Evolutionary conservation across 2,888 invertebrate genomes (phyloP).

Genomic region (Scaptodrosophila latifasciaeformis): DNA sequence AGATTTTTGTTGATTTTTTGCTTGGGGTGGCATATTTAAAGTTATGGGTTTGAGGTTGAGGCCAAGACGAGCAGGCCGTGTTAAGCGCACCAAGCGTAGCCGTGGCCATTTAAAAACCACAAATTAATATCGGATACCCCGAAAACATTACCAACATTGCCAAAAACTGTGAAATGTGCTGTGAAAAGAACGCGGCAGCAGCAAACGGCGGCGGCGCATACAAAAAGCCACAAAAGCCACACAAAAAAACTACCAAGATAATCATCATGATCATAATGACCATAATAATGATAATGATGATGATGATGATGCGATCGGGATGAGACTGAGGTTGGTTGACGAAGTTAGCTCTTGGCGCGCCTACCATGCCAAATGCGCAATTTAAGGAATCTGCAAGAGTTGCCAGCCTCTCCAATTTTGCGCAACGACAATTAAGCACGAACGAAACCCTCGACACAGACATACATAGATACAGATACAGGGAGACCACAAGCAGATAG

Average conservation of each 20-base stretch:
- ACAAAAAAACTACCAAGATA: conserved; percentile 29
- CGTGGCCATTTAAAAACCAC: conserved; percentile 63
- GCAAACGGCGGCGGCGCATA: conserved; percentile 23
- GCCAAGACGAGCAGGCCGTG: conserved; percentile 17
- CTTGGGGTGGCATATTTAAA: conserved; percentile 51
- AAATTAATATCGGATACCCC: conserved; percentile 62
- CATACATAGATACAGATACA: conserved; percentile 11
- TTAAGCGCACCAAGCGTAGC: conserved; percentile 30
- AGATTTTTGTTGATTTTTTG: neutral
- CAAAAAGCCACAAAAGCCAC: conserved; percentile 46
- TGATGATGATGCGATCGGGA: conserved; percentile 1
- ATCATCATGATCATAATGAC: conserved; percentile 20
- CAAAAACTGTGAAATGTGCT: conserved; percentile 59
- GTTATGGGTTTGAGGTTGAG: conserved; percentile 39
- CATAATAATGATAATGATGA: conserved; percentile 6
- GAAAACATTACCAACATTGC: neutral
- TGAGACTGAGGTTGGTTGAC: conserved; percentile 63
- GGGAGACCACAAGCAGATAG: neutral
- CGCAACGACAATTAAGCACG: conserved; percentile 73
- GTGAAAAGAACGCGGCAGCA: conserved; percentile 59
- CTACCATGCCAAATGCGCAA: conserved; percentile 59
- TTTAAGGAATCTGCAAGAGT: conserved; percentile 62
- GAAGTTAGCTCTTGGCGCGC: conserved; percentile 61
- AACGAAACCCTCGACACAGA: conserved; percentile 25
- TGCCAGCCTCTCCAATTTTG: conserved; percentile 53